Evolutionary conservation across 2,113 vertebrate genomes (phyloP).

Genomic region (Rhinoderma darwinii): DNA sequence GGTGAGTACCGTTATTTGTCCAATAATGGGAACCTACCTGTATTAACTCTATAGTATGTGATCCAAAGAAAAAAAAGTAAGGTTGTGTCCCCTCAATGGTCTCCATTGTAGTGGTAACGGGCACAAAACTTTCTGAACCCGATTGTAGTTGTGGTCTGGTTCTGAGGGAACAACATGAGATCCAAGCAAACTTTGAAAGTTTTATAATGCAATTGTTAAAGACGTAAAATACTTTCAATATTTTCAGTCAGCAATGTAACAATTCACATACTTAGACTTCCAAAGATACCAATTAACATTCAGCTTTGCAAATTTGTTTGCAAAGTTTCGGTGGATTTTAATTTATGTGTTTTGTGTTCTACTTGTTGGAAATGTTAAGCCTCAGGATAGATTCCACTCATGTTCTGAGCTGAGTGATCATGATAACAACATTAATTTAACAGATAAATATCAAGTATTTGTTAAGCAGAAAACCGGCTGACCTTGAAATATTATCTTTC

Average conservation of each 20-base stretch:
- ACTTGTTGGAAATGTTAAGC: conserved; percentile 18
- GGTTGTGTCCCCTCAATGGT: no score
- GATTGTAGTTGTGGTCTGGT: no score
- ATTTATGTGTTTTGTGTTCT: conserved; percentile 2
- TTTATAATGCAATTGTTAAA: background rate
- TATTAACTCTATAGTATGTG: no score
- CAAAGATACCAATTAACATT: background rate
- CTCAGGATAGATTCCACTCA: background rate
- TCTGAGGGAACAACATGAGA: no score
- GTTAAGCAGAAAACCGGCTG: conserved; percentile 6
- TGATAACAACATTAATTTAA: conserved; percentile 47
- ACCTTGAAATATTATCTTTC: conserved; percentile 41
- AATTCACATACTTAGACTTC: background rate
- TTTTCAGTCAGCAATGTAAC: background rate
- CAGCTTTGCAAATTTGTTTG: background rate
- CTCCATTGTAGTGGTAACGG: no score
- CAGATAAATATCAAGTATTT: conserved; percentile 47
- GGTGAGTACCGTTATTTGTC: no score
- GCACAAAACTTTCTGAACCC: no score
- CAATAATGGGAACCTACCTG: no score
- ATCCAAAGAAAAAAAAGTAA: no score
- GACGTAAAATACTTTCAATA: background rate
- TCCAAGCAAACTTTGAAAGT: no score
- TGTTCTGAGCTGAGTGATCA: conserved; percentile 2
- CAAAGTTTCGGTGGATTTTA: conserved; percentile 13